A percentile compares a stretch with the other conserved stretches of the same genome.
These are phyloP conservation scores for Typhlomys cinereus DNA, from an alignment of 2,113 vertebrate species.

Conservation along the genomic window DNA sequence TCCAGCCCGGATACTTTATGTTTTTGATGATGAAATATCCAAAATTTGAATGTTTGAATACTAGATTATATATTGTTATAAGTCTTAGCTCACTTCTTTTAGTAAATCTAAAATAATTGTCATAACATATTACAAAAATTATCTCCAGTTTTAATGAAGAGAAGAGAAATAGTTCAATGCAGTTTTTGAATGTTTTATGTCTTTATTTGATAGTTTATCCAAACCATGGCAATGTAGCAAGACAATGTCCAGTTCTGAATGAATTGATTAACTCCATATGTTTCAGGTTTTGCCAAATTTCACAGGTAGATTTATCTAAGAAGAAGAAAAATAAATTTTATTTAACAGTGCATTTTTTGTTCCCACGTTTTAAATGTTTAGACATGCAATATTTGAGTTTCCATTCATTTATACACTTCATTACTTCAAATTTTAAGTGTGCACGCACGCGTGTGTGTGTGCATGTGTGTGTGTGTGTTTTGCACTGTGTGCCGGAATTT, in stretches of 20 bases:
- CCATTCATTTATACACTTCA: not conserved
- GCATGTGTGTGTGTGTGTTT: not conserved
- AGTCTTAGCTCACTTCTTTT: not conserved
- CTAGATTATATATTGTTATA: not conserved
- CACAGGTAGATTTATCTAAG: not conserved
- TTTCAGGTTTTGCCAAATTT: not conserved
- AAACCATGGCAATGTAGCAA: not conserved
- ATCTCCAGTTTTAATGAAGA: not conserved
- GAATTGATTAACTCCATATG: not conserved
- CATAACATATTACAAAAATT: conserved; percentile 1
- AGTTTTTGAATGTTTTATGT: not conserved
- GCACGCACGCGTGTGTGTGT: too few species aligned
- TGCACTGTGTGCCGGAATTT: not conserved
- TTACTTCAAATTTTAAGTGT: not conserved
- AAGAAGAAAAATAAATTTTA: not conserved
- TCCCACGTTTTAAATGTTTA: conserved; percentile 24
- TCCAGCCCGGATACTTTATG: too few species aligned
- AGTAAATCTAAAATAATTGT: not conserved
- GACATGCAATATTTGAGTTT: not conserved
- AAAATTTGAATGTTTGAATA: not conserved
- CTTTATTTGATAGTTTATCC: not conserved
- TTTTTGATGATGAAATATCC: conserved; percentile 30
- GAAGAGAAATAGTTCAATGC: not conserved
- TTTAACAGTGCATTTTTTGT: not conserved
- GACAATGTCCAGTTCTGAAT: not conserved